Evolutionary conservation across 2,888 invertebrate genomes (phyloP).

Genomic region (Trichopoda pennipes): DNA sequence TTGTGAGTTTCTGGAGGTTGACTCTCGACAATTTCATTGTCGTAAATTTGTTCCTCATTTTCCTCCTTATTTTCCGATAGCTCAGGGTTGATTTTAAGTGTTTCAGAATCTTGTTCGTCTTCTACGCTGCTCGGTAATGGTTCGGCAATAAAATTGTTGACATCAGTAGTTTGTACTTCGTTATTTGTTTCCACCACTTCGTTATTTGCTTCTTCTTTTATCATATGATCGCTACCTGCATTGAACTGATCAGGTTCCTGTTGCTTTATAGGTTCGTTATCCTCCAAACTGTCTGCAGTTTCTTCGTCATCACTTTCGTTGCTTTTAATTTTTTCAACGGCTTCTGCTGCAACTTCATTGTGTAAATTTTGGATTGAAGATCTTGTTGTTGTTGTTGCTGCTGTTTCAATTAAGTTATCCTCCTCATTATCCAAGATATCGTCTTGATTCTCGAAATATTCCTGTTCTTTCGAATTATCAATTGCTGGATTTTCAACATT

Average conservation of each 20-base stretch:
- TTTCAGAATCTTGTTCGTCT: conserved; percentile 47
- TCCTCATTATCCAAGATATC: not conserved
- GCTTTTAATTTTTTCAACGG: conserved; percentile 2
- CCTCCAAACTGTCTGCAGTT: not conserved
- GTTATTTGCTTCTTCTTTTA: not conserved
- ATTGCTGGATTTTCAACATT: not conserved
- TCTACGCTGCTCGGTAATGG: conserved; percentile 52
- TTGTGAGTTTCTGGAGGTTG: conserved; percentile 20
- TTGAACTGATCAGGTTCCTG: not conserved
- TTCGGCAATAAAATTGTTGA: conserved; percentile 37
- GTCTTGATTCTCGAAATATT: not conserved
- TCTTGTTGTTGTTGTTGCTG: conserved; percentile 32
- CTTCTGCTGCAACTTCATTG: not conserved
- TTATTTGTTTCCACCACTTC: conserved; percentile 44
- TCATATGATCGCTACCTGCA: not conserved
- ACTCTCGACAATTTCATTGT: conserved; percentile 5
- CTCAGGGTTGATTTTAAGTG: conserved; percentile 26
- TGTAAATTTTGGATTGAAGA: not conserved
- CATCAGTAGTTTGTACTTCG: not conserved
- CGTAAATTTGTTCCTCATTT: conserved; percentile 11
- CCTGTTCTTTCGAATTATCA: not conserved
- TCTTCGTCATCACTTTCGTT: conserved; percentile 6
- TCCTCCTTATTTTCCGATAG: conserved; percentile 49
- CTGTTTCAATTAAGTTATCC: conserved; percentile 5
- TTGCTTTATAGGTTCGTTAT: not conserved